Evolutionary conservation across 2,797 vertebrate genomes (phyloP).

Genomic region (Danio choprae): DNA sequence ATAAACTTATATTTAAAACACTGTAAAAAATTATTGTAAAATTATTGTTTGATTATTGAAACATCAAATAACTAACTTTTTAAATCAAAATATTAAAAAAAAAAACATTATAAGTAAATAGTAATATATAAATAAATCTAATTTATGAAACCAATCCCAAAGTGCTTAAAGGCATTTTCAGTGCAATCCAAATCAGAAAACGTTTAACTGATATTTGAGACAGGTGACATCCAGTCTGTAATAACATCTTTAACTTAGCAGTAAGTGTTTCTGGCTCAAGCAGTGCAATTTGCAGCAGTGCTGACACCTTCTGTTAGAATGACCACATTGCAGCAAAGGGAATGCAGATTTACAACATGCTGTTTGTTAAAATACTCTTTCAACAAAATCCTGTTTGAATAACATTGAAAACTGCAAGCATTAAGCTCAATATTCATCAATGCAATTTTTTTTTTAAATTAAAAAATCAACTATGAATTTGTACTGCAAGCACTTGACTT

Average conservation of each 20-base stretch:
- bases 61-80: too few relatives aligned
- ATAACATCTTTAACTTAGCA: neutral
- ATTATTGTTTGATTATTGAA: too few relatives aligned
- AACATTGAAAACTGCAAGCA: neutral
- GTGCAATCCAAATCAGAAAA: neutral
- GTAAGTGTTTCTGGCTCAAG: neutral
- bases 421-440: too few relatives aligned
- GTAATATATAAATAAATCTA: too few relatives aligned
- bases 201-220: neutral
- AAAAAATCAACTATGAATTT: neutral
- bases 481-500: neutral
- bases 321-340: neutral
- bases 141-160: neutral
- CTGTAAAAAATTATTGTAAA: too few relatives aligned
- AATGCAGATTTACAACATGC: neutral
- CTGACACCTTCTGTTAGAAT: conserved; percentile 30
- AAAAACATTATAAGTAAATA: too few relatives aligned
- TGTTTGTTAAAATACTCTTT: neutral
- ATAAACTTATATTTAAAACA: too few relatives aligned
- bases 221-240: neutral
- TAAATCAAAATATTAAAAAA: too few relatives aligned
- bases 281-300: neutral
- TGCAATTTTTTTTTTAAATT: too few relatives aligned
- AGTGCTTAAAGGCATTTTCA: neutral
- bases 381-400: neutral